These are phyloP conservation scores for Gila robusta DNA, from an alignment of 2,797 vertebrate species.

Conservation along the genomic window DNA sequence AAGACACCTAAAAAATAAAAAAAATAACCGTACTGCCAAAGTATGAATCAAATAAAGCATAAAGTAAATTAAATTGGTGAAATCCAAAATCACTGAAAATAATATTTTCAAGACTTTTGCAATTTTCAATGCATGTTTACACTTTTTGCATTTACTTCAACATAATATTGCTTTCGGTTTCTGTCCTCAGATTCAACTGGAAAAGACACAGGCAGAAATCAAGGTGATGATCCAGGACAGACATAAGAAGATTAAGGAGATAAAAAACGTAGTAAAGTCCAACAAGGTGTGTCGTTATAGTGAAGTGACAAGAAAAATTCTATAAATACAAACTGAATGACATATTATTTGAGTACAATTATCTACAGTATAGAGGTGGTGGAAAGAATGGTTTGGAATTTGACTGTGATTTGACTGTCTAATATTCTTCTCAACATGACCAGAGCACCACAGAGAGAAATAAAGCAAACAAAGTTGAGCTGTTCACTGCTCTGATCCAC, in stretches of 20 bases:
- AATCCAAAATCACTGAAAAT: not conserved
- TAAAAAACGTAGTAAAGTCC: not conserved
- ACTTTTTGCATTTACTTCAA: not conserved
- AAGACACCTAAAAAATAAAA: not conserved
- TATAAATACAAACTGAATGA: not conserved
- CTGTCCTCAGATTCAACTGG: slow-evolving; percentile 26
- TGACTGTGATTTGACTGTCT: not conserved
- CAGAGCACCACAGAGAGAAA: slow-evolving; percentile 14
- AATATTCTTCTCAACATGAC: not conserved
- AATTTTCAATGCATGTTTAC: not conserved
- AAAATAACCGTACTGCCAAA: not conserved
- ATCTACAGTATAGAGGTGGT: not conserved
- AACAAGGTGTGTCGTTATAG: slow-evolving; percentile 15
- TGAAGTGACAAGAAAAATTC: not conserved
- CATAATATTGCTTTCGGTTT: not conserved
- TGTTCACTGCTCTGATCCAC: slow-evolving; percentile 13
- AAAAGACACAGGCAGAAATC: slow-evolving; percentile 21
- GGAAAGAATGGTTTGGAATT: not conserved
- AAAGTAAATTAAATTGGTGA: not conserved
- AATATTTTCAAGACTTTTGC: no score
- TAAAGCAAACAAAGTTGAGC: slow-evolving; percentile 14
- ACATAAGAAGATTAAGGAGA: slow-evolving; percentile 15
- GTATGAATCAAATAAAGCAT: not conserved
- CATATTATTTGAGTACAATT: not conserved
- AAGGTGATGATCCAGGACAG: slow-evolving; percentile 34